Evolutionary conservation across 2,113 vertebrate species (phyloP), one percentile per base, ranked within the genome.

Genomic region (Rhinogobius similis): DNA sequence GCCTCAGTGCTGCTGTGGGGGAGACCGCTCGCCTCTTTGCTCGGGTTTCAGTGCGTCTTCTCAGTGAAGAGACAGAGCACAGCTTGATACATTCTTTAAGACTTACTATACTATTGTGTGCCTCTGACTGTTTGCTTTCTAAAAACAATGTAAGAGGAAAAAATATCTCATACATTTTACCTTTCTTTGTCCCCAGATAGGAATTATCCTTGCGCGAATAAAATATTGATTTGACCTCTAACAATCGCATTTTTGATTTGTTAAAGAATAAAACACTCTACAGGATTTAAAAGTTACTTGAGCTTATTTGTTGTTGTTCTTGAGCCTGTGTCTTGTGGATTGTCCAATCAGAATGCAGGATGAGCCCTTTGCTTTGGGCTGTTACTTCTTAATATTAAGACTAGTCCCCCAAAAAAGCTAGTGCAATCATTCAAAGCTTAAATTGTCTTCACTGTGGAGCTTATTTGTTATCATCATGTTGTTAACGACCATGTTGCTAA

Each of bases 1-100:
- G 32, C 58, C 70, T 72, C 58, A 55, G 48, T 44, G 67, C 29
- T 32, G 61, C 64, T 75, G 65, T 18, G 48, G 59, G 72, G 26
- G 48, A 59, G 64, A 62, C 55, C 48, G 64, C 46, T 69, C 68
- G 41, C 5, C 26, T n/a, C 21, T 23, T 56, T 27, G 16, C 53
- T 27, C 4, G 26, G 29, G 11, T 21, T 55, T 55, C 11, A 8
- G 1, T 56, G 18, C 53, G 7, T 52, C n/a, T 21, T 58, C 13
- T 58, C 55, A 14, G 23, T 23, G 21, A 18, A 24, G 12, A 9
- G 26, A 58, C 29, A 7, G 55, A 18, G 26, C 23, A 14, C 24
- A 27, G 55, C 26, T 4, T 16, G 26, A 58, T 29, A 1, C 16
- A 58, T 58, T 29, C 24, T 58, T 26, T 58, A 27, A 58, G 14